These are phyloP conservation scores for Octopus bimaculoides DNA, from an alignment of 1,140 invertebrate genomes.

Conservation along the genomic window DNA sequence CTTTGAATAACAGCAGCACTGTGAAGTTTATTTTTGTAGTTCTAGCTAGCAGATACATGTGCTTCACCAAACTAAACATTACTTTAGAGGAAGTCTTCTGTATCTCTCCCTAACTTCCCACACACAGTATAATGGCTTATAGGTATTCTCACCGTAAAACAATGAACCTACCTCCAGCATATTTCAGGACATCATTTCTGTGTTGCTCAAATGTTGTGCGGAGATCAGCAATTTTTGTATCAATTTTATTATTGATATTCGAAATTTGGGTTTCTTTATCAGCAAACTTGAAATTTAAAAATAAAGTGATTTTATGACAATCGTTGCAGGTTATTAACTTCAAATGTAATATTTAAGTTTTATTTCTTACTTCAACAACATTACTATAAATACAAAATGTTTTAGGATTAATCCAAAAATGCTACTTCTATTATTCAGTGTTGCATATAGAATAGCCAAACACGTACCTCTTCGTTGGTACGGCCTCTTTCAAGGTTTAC, in stretches of 20 bases:
- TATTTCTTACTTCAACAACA: no score
- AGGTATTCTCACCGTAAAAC: neutral
- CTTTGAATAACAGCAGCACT: no score
- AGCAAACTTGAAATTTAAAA: constrained; percentile 41
- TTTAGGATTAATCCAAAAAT: no score
- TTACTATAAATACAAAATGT: no score
- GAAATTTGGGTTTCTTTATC: constrained; percentile 45
- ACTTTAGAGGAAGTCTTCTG: neutral
- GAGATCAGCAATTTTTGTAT: constrained; percentile 52
- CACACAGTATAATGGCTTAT: neutral
- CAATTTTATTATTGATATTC: constrained; percentile 52
- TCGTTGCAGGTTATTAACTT: no score
- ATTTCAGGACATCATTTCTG: constrained; percentile 53
- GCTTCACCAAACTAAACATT: neutral
- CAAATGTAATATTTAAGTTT: no score
- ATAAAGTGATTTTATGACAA: neutral
- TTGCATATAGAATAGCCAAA: neutral
- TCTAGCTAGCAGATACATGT: neutral
- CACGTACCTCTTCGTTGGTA: constrained; percentile 52
- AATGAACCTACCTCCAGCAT: constrained; percentile 39
- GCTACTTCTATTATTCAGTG: no score
- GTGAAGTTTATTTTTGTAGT: neutral
- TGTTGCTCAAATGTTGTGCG: constrained; percentile 51
- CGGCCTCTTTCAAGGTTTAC: constrained; percentile 55
- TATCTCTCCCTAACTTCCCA: neutral